A percentile compares a stretch with the other conserved stretches of the same genome.
Conservation (phyloP, 2,888 invertebrate species). For the Thymelicus lineola region DNA sequence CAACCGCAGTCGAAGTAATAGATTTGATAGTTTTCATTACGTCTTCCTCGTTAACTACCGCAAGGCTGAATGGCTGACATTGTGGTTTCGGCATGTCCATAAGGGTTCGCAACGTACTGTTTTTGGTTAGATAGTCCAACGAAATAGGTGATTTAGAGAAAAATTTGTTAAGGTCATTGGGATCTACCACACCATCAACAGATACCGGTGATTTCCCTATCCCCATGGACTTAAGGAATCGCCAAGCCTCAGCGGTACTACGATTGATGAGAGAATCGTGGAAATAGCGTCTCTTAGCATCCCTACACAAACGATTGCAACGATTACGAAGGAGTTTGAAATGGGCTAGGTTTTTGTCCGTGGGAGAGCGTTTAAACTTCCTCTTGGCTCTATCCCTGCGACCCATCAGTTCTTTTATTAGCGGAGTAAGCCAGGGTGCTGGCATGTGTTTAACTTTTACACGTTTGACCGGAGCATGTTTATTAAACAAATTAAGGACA, state of each 20-base stretch:
- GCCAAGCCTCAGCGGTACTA: slow-evolving; percentile 17
- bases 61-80: slow-evolving; percentile 5
- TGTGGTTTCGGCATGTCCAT: not conserved
- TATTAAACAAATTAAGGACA: not conserved
- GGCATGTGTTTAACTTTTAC: slow-evolving; percentile 18
- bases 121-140: not conserved
- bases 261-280: too few species aligned
- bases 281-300: too few species aligned
- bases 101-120: not conserved
- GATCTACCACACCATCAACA: slow-evolving; percentile 6
- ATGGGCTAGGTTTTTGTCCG: too few species aligned
- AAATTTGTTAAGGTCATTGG: slow-evolving; percentile 17
- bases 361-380: too few species aligned
- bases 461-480: slow-evolving; percentile 15
- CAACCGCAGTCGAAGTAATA: too few species aligned
- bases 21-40: too few species aligned
- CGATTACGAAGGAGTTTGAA: too few species aligned
- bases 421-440: slow-evolving; percentile 22
- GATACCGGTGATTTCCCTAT: slow-evolving; percentile 1
- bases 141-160: slow-evolving; percentile 15
- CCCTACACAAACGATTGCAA: too few species aligned
- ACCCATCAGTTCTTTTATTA: not conserved
- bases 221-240: slow-evolving; percentile 24
- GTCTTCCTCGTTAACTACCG: too few species aligned
- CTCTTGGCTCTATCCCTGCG: slow-evolving; percentile 24